Evolutionary conservation across 2,797 vertebrate genomes (phyloP), one percentile per base, ranked within the genome.

Genomic region (Neosalanx taihuensis): DNA sequence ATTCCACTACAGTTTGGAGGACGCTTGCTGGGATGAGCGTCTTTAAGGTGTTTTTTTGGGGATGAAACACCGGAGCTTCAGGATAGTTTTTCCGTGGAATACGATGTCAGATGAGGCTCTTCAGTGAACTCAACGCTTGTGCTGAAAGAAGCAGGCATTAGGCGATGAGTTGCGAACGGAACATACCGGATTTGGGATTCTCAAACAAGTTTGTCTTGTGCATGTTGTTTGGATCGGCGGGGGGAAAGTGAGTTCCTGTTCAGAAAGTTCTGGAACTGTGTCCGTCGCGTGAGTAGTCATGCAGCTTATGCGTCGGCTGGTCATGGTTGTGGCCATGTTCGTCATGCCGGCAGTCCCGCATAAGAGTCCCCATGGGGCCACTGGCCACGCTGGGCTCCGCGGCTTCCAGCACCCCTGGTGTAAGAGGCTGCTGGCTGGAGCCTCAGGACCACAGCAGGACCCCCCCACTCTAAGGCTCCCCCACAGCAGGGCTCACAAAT

Each of bases 321-420:
- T 89, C 71, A 74, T 84, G 37, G 31, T 91, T 64, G 81, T 92
- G 49, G 84, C 84, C 60, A 59, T 85, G 81, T 75, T 88, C 63
- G 67, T 89, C 69, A 84, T 86, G 81, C 80, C 82, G 61, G 88
- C 85, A 69, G 81, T 90, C 33, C 88, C 90, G 41, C 84, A 87
- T 35, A 74, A 83, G 12, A 83, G 81, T 80, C 74, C 78, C 15
- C 79, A 76, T 10, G 37, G 76, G 53, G 41, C 76, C 26, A 76
- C 70, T 64, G 78, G 69, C 33, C 68, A 67, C 5, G 4, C 72
- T 2, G 84, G 76, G 35, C 76, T 70, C 23, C 80, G 67, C 33
- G 85, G 62, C 67, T 29, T 72, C 30, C 58, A 70, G 68, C 81
- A 80, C 67, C 79, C 76, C 41, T 81, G 76, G 85, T 92, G 91